Evolutionary conservation across 2,888 invertebrate genomes (phyloP).

Genomic region (Bembecia ichneumoniformis): DNA sequence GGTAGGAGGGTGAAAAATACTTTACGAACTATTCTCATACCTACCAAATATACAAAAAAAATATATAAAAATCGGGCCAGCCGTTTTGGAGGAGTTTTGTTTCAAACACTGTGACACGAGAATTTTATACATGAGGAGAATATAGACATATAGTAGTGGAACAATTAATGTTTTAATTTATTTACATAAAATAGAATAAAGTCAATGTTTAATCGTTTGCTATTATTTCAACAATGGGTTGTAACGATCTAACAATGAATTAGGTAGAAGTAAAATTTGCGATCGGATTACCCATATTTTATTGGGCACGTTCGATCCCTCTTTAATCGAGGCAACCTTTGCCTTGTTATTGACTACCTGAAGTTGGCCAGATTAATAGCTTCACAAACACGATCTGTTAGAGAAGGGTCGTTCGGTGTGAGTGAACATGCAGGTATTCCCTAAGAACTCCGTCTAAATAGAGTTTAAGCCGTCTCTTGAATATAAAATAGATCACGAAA

Average conservation of each 20-base stretch:
- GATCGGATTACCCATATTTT: not conserved
- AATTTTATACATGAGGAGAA: no score
- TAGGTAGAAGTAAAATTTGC: not conserved
- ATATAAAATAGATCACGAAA: not conserved
- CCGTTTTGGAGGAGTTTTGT: no score
- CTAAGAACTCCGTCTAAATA: not conserved
- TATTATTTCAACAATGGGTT: not conserved
- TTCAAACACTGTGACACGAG: no score
- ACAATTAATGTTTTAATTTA: no score
- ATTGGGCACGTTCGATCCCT: not conserved
- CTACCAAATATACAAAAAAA: no score
- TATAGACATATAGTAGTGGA: no score
- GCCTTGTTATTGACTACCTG: slow-evolving; percentile 12
- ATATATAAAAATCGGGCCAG: no score
- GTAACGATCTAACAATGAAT: not conserved
- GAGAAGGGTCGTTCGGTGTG: not conserved
- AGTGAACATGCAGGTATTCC: not conserved
- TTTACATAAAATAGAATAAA: no score
- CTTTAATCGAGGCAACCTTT: slow-evolving; percentile 6
- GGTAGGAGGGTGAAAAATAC: no score
- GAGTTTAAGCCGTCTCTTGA: not conserved
- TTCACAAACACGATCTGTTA: not conserved
- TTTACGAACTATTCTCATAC: no score
- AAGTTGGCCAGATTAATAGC: not conserved
- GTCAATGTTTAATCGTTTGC: no score